Base-by-base conservation (phyloP, 2,888 invertebrate species). In the Colletes collaris region DNA sequence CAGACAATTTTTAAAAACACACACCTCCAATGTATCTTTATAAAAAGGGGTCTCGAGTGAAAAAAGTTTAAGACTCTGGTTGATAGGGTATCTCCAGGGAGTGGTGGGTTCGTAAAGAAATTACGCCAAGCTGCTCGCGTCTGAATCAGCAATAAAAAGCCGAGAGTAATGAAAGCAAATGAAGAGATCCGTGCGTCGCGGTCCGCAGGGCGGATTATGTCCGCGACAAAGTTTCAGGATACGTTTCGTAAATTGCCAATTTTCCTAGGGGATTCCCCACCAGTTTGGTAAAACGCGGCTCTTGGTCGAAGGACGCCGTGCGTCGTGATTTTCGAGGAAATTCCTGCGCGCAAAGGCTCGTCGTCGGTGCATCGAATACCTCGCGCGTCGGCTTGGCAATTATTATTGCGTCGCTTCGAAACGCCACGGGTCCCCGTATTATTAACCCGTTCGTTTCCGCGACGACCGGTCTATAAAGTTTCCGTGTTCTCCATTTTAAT, bases 401-500 rank as follows among this genome's bases (percentile, higher is more conserved):
- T 76, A 65, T 71, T 68, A 59, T 64, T 27, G n/a, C 50, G n/a
- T 13, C 40, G 70, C 63, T 59, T 59, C 46, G 64, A 59, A 71
- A 46, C 27, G 19, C 46, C 19, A 49, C 19, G 35, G 27, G 46
- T 63, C 58, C 4, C 40, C 27, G 13, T 56, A 66, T 66, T 76
- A 76, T 73, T 58, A 67, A 67, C 35, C 52, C 10, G 50, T 11
- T 64, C 62, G 40, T 56, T n/a, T 16, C n/a, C 35, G n/a, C 10
- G 5, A 5, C 5, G 62, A n/a, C 11, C 19, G 3, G 35, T 50
- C 63, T 10, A 16, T n/a, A 40, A 62, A 27, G 60, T 53, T 46
- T 46, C 37, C 44, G 44, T 44, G 49, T 66, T 72, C 76, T 58
- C 59, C 76, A 72, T 79, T 79, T 79, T 69, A 68, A 76, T 79